These are phyloP conservation scores for Chionomys nivalis DNA, from an alignment of 2,113 vertebrate genomes.

Conservation along the genomic window DNA sequence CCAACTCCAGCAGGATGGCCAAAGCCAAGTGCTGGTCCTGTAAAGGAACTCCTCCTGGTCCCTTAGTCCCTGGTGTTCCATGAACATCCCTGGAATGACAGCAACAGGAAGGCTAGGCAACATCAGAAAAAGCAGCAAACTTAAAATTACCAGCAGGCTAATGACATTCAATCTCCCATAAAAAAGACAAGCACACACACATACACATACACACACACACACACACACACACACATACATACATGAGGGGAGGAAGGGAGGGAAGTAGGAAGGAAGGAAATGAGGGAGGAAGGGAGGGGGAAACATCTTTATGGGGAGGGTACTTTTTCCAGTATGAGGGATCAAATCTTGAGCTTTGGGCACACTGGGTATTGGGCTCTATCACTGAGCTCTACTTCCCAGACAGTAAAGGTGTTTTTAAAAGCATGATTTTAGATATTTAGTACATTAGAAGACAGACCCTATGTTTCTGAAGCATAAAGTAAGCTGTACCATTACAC, in stretches of 20 bases:
- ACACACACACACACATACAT: background rate
- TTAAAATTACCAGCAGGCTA: too few species aligned
- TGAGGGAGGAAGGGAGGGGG: background rate
- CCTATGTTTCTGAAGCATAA: background rate
- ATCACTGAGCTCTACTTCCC: background rate
- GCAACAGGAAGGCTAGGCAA: background rate
- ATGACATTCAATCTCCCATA: background rate
- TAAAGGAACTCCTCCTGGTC: conserved; percentile 93
- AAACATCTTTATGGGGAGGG: background rate
- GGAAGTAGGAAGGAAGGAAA: too few species aligned
- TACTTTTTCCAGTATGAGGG: background rate
- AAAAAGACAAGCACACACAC: background rate
- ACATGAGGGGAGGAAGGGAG: background rate
- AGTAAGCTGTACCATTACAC: background rate
- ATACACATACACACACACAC: too few species aligned
- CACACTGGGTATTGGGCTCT: background rate
- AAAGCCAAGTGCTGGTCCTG: conserved; percentile 98
- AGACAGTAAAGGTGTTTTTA: background rate
- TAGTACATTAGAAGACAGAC: background rate
- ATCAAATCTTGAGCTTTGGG: background rate
- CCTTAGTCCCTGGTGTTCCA: conserved; percentile 92
- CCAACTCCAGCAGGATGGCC: conserved; percentile 96
- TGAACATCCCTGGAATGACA: conserved; percentile 92
- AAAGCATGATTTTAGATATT: background rate
- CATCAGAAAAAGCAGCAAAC: background rate